Evolutionary conservation across 2,888 invertebrate genomes (phyloP), one percentile per base, ranked within the genome.

Genomic region (Gymnocheta viridis): DNA sequence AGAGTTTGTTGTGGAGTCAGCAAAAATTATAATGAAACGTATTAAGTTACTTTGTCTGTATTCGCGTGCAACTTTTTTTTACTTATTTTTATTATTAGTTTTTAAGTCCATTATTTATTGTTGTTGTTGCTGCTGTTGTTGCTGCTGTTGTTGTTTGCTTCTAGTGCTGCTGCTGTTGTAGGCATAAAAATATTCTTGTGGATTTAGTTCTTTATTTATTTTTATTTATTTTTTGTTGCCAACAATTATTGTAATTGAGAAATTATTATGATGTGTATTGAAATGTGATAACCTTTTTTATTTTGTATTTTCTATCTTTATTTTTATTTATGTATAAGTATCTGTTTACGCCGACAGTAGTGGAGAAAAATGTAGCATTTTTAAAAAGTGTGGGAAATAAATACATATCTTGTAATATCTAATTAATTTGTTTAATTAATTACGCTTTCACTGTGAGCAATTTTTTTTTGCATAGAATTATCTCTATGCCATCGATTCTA

Each of bases 181-280:
- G 58, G 64, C 19, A 60, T 17, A 51, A 44, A 78, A 60, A 24
- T 27, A 44, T 79, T 79, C 79, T 79, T 54, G 56, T 72, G 70
- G 70, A 64, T 79, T 64, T 56, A 64, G 54, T 72, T 79, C 72
- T 78, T 78, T 69, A 60, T 22, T 60, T 73, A 17, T 67, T 66
- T 78, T 70, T 51, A 29, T 74, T 19, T 82, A 70, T 60, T 56
- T 74, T 67, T 69, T 76, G 54, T 69, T 74, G 69, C 81, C 81
- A 82, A 78, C 81, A 81, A 84, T 84, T 84, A 84, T 81, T 78
- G 81, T 84, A 84, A 84, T 84, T 84, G 84, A 84, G 84, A 84
- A 84, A 84, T 84, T 84, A 84, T 84, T 84, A 84, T 84, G 77
- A 84, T 84, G 81, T 81, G 84, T 84, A 84, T 84, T 84, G 84